phyloP scores from a whole-genome alignment of 2,888 invertebrate genomes.

The Saturnia pavonia region DNA sequence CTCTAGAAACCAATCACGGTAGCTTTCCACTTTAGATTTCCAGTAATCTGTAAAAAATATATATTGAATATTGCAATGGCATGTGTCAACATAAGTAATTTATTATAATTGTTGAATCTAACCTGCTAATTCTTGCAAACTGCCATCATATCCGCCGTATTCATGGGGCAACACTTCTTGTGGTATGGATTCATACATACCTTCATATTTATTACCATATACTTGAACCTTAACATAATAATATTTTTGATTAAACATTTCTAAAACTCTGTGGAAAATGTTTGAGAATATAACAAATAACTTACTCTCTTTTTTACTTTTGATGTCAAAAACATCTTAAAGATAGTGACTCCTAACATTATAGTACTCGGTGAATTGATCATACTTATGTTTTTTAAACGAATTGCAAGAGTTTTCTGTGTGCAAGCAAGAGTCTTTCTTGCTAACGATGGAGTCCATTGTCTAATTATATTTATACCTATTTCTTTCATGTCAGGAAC shows the following conservation, averaged over 20 bases:
- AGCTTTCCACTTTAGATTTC: conserved; percentile 57
- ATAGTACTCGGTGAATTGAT: conserved; percentile 67
- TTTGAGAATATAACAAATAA: background rate
- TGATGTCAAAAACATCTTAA: conserved; percentile 20
- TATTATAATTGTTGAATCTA: conserved; percentile 22
- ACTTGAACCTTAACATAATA: conserved; percentile 29
- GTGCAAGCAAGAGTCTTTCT: conserved; percentile 68
- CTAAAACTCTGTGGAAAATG: too few relatives aligned
- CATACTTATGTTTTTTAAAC: conserved; percentile 76
- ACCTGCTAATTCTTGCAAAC: conserved; percentile 61
- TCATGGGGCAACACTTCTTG: conserved; percentile 64
- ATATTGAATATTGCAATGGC: background rate
- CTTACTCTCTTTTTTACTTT: conserved; percentile 19
- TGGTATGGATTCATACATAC: conserved; percentile 60
- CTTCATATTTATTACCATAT: conserved; percentile 54
- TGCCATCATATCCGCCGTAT: conserved; percentile 68
- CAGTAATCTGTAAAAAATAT: conserved; percentile 44
- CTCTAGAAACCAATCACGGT: conserved; percentile 60
- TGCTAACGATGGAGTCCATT: conserved; percentile 68
- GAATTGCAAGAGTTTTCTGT: conserved; percentile 78
- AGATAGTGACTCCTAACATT: conserved; percentile 15
- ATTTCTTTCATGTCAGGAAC: conserved; percentile 74
- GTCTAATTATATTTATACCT: conserved; percentile 65
- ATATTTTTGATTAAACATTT: background rate
- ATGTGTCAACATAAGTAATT: background rate